These are phyloP conservation scores for Podarcis raffonei DNA, from an alignment of 2,113 vertebrate species.

Conservation along the genomic window DNA sequence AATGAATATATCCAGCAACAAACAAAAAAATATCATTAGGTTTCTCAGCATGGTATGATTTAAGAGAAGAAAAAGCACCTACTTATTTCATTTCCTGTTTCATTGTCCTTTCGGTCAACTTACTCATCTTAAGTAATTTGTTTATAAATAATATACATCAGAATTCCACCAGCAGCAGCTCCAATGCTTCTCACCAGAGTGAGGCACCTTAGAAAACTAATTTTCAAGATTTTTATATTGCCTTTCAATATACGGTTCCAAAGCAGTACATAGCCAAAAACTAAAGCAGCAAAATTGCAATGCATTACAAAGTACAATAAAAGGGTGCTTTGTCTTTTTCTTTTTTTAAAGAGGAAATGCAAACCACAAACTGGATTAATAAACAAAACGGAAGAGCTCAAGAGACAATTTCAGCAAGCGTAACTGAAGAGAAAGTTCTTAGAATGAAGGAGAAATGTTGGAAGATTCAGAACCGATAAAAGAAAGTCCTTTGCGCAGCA, in stretches of 20 bases:
- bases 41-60: neutral
- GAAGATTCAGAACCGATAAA: too few relatives aligned
- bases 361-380: too few relatives aligned
- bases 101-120: constrained; percentile 3
- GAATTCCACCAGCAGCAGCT: neutral
- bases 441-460: too few relatives aligned
- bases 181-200: neutral
- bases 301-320: too few relatives aligned
- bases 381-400: too few relatives aligned
- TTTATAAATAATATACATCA: neutral
- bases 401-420: too few relatives aligned
- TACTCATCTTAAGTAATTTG: neutral
- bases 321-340: too few relatives aligned
- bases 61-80: neutral
- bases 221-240: neutral
- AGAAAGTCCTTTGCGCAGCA: too few relatives aligned
- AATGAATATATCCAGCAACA: neutral
- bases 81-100: neutral
- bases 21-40: neutral
- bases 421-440: too few relatives aligned
- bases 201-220: neutral
- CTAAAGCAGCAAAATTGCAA: too few relatives aligned
- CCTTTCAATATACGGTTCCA: neutral
- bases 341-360: too few relatives aligned
- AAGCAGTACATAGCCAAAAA: neutral